These are phyloP conservation scores for Meloidogyne hapla DNA, from an alignment of 1,140 invertebrate species.

Conservation along the genomic window DNA sequence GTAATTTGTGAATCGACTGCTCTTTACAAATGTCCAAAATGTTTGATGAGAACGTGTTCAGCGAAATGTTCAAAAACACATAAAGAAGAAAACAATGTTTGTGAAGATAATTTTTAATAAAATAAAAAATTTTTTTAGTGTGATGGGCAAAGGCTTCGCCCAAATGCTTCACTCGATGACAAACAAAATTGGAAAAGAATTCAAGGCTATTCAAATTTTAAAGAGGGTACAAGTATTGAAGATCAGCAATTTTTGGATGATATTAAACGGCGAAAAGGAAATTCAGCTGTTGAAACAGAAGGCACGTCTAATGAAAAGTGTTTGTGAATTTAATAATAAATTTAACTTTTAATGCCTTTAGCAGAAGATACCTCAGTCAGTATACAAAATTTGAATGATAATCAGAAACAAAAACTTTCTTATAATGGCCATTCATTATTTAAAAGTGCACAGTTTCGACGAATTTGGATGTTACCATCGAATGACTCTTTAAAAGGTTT, in stretches of 20 bases:
- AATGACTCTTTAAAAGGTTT: background rate
- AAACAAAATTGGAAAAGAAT: background rate
- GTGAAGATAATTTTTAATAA: background rate
- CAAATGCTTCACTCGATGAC: background rate
- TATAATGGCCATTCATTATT: conserved; percentile 17
- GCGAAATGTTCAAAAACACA: background rate
- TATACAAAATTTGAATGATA: background rate
- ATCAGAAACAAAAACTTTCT: background rate
- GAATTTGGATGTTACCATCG: conserved; percentile 16
- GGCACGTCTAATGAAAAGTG: background rate
- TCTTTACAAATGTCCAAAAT: conserved; percentile 1
- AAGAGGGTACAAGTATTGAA: background rate
- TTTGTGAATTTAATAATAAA: background rate
- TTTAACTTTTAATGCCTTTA: background rate
- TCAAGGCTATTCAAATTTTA: background rate
- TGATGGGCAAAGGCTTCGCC: background rate
- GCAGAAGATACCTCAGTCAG: background rate
- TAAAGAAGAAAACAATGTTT: background rate
- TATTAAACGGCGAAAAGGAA: background rate
- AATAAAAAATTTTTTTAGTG: background rate
- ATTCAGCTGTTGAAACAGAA: background rate
- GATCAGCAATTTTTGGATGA: background rate
- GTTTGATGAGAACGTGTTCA: background rate
- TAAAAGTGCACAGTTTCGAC: conserved; percentile 18
- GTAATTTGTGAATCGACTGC: background rate